These are phyloP conservation scores for Aphelinus certus DNA, from an alignment of 1,140 invertebrate genomes.

Conservation along the genomic window DNA sequence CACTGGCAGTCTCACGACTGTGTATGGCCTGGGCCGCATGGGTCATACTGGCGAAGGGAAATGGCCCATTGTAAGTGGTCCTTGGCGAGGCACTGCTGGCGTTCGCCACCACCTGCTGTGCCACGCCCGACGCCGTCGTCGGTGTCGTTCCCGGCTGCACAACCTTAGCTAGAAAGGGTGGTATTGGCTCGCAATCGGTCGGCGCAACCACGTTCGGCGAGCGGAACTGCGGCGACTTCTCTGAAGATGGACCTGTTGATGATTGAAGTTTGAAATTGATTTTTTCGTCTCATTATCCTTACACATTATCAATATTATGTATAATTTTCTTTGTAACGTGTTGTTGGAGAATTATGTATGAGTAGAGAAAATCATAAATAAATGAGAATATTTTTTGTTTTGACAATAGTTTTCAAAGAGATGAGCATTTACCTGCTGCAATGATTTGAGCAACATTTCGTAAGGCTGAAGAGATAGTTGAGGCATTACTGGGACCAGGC, in stretches of 20 bases:
- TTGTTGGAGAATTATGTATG: neutral
- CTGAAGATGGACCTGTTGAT: constrained; percentile 53
- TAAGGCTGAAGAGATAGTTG: constrained; percentile 58
- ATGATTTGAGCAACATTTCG: constrained; percentile 63
- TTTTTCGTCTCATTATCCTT: too few species aligned
- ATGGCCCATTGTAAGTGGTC: constrained; percentile 72
- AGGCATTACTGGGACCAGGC: constrained; percentile 61
- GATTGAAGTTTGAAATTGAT: too few species aligned
- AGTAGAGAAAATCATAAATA: constrained; percentile 6
- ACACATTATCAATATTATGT: too few species aligned
- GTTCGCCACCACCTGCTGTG: constrained; percentile 48
- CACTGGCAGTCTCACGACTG: constrained; percentile 58
- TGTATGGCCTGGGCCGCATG: constrained; percentile 77
- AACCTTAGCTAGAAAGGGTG: constrained; percentile 62
- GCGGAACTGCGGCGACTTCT: constrained; percentile 72
- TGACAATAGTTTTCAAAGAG: constrained; percentile 6
- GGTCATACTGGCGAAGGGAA: constrained; percentile 90
- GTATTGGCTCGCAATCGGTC: constrained; percentile 74
- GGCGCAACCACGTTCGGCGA: constrained; percentile 86
- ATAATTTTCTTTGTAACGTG: too few species aligned
- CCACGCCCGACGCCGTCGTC: neutral
- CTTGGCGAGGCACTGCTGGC: constrained; percentile 56
- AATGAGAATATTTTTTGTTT: neutral
- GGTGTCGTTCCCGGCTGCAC: constrained; percentile 49
- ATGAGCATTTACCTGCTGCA: constrained; percentile 53